Evolutionary conservation across 2,113 vertebrate species (phyloP).

Genomic region (Python bivittatus): DNA sequence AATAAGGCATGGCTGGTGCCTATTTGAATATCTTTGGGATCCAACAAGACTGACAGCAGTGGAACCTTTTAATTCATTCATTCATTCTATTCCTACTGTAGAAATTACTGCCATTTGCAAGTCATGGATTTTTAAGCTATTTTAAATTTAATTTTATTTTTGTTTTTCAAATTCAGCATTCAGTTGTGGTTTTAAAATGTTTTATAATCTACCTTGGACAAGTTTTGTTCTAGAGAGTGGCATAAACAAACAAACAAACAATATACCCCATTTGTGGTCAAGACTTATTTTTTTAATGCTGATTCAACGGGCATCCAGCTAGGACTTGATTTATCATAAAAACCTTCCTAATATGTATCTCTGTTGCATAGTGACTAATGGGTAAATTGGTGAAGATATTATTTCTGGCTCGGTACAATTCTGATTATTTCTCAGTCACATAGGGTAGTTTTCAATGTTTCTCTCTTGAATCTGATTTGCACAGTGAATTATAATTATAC

Average conservation of each 20-base stretch:
- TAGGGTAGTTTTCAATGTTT: neutral
- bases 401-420: neutral
- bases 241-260: neutral
- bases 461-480: neutral
- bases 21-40: too few species aligned
- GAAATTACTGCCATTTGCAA: too few species aligned
- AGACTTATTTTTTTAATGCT: neutral
- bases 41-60: too few species aligned
- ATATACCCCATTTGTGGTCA: neutral
- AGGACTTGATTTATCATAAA: neutral
- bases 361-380: neutral
- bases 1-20: too few species aligned
- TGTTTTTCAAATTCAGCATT: too few species aligned
- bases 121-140: too few species aligned
- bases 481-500: neutral
- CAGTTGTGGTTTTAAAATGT: too few species aligned
- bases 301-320: neutral
- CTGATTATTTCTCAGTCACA: neutral
- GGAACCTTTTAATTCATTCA: too few species aligned
- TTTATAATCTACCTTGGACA: too few species aligned
- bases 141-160: too few species aligned
- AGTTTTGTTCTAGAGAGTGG: too few species aligned
- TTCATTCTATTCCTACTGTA: too few species aligned
- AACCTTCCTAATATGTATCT: neutral
- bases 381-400: neutral